Conservation (phyloP, 2,797 vertebrate species). For the Glyptemys insculpta region DNA sequence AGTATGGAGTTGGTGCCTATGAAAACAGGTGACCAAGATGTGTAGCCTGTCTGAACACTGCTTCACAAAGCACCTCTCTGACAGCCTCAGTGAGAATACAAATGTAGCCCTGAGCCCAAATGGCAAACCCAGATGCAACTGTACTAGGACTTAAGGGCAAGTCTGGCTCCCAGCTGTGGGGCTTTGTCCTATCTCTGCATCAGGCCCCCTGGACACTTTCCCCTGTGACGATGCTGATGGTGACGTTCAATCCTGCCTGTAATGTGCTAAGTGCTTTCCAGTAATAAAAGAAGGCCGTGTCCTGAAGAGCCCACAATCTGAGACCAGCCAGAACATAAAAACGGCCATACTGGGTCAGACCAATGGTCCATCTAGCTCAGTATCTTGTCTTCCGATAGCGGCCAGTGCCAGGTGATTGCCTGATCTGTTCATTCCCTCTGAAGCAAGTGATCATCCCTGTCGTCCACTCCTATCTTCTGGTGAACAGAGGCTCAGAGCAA, state of each 20-base stretch:
- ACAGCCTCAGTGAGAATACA: not conserved
- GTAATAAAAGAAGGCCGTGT: not conserved
- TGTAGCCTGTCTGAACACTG: not conserved
- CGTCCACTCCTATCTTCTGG: no score
- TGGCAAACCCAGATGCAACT: not conserved
- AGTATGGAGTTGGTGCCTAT: no score
- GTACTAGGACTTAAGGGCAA: not conserved
- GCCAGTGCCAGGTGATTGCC: no score
- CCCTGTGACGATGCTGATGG: not conserved
- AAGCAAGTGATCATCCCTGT: no score
- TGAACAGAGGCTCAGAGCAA: no score
- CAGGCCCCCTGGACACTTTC: not conserved
- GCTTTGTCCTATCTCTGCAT: not conserved
- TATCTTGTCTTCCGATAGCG: no score
- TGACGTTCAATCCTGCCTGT: not conserved
- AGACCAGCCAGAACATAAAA: not conserved
- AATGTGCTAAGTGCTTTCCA: not conserved
- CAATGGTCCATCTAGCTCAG: no score
- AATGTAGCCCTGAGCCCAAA: not conserved
- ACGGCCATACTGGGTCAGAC: no score
- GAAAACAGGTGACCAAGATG: not conserved
- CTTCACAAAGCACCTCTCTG: not conserved
- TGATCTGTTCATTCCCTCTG: no score
- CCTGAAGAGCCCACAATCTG: not conserved
- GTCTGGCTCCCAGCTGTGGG: constrained; percentile 21